Percentiles rank a stretch among this genome's conserved stretches.
phyloP scores from a whole-genome alignment of 1,140 invertebrate genomes.

The Papilio glaucus region DNA sequence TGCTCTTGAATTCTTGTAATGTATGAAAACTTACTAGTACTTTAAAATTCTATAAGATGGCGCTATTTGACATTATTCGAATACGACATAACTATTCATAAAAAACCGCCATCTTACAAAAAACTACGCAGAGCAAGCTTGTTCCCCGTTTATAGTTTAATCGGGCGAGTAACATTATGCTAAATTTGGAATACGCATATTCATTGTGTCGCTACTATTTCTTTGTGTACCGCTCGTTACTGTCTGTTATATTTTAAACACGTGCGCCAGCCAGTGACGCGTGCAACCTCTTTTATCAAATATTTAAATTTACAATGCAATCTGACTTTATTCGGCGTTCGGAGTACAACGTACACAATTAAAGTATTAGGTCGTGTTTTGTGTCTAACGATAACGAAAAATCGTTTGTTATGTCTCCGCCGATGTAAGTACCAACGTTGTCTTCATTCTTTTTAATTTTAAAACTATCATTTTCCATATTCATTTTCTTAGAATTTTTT shows the following conservation, averaged over 20 bases:
- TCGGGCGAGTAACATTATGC: too few species aligned
- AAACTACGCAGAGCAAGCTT: too few species aligned
- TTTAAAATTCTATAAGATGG: too few species aligned
- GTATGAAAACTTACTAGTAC: too few species aligned
- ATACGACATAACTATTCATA: too few species aligned
- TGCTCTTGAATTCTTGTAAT: too few species aligned
- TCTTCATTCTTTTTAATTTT: background rate
- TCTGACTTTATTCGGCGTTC: background rate
- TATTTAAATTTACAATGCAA: conserved; percentile 3
- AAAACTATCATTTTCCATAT: too few species aligned
- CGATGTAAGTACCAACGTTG: background rate
- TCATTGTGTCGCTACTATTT: background rate
- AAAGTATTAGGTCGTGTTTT: background rate
- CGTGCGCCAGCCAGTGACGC: background rate
- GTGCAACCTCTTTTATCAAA: conserved; percentile 1
- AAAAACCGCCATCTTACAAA: too few species aligned
- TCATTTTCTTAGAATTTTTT: too few species aligned
- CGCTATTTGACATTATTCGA: too few species aligned
- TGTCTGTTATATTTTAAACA: conserved; percentile 5
- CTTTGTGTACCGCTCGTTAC: background rate
- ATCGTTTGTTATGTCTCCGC: background rate
- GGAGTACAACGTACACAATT: background rate
- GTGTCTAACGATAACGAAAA: background rate
- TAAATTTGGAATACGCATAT: background rate
- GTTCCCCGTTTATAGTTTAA: too few species aligned